Evolutionary conservation across 2,797 vertebrate species (phyloP).

Genomic region (Acropternis orthonyx): DNA sequence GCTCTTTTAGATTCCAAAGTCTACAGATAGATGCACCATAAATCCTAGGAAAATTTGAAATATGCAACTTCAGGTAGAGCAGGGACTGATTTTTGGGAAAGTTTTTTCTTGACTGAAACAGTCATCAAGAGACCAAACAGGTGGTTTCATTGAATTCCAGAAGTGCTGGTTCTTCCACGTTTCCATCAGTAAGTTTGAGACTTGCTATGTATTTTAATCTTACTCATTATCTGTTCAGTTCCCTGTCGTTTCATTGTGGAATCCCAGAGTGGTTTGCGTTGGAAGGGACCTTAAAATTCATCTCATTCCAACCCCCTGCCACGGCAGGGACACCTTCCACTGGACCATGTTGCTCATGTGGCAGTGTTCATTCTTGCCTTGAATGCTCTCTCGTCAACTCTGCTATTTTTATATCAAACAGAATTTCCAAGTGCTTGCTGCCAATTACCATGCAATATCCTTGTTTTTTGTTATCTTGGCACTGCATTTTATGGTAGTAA

Average conservation of each 20-base stretch:
- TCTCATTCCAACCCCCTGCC: neutral
- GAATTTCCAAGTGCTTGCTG: neutral
- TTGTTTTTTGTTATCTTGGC: neutral
- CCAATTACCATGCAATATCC: neutral
- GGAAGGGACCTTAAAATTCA: neutral
- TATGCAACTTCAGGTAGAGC: neutral
- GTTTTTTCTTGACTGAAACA: neutral
- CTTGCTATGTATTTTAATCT: neutral
- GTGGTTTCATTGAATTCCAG: neutral
- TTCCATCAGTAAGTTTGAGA: neutral
- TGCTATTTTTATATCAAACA: neutral
- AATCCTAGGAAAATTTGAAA: neutral
- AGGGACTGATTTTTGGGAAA: neutral
- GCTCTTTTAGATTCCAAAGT: neutral
- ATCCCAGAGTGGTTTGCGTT: neutral
- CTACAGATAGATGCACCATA: neutral
- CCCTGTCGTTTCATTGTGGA: neutral
- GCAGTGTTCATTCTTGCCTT: neutral
- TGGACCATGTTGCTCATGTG: fast-evolving
- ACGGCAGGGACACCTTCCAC: neutral
- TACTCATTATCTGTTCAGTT: neutral
- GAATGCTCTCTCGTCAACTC: neutral
- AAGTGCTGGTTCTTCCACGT: neutral
- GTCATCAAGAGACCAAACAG: neutral
- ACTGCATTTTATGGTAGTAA: neutral